Conservation (phyloP, 2,888 invertebrate genomes). For the Amitus sp. region DNA sequence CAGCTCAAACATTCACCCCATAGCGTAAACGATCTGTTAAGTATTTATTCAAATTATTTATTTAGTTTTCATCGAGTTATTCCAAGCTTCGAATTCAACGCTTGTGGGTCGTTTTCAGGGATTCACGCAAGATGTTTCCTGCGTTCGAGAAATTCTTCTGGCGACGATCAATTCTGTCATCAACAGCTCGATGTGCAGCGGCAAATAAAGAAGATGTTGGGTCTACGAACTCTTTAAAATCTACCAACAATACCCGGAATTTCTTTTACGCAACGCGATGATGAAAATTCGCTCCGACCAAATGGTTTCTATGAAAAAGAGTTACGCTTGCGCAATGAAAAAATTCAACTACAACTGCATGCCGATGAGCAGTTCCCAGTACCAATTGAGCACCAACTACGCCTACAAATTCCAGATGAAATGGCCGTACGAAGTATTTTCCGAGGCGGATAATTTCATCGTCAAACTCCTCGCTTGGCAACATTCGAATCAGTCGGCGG, state of each 20-base stretch:
- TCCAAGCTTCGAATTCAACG: not conserved
- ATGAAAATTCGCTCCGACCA: slow-evolving; percentile 70
- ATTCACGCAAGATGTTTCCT: slow-evolving; percentile 62
- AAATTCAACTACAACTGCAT: slow-evolving; percentile 64
- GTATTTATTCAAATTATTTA: no score
- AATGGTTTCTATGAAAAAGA: slow-evolving; percentile 70
- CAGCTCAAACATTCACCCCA: no score
- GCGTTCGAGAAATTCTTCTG: slow-evolving; percentile 67
- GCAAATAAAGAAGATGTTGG: slow-evolving; percentile 72
- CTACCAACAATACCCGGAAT: slow-evolving; percentile 78
- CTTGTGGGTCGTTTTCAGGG: no score
- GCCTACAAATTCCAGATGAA: slow-evolving; percentile 66
- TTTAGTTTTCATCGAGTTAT: not conserved
- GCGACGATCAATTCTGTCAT: slow-evolving; percentile 71
- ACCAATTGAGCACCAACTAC: slow-evolving; percentile 64
- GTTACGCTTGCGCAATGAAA: slow-evolving; percentile 60
- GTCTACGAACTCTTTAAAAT: slow-evolving; percentile 76
- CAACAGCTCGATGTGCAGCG: slow-evolving; percentile 74
- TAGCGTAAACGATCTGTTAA: no score
- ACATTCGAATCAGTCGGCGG: slow-evolving; percentile 22
- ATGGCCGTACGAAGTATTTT: slow-evolving; percentile 66
- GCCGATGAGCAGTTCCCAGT: slow-evolving; percentile 67
- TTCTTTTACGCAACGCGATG: slow-evolving; percentile 71
- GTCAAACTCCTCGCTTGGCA: slow-evolving; percentile 48
- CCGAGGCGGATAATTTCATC: slow-evolving; percentile 58